Base-by-base conservation (phyloP, 2,797 vertebrate species). In the Oreortyx pictus region DNA sequence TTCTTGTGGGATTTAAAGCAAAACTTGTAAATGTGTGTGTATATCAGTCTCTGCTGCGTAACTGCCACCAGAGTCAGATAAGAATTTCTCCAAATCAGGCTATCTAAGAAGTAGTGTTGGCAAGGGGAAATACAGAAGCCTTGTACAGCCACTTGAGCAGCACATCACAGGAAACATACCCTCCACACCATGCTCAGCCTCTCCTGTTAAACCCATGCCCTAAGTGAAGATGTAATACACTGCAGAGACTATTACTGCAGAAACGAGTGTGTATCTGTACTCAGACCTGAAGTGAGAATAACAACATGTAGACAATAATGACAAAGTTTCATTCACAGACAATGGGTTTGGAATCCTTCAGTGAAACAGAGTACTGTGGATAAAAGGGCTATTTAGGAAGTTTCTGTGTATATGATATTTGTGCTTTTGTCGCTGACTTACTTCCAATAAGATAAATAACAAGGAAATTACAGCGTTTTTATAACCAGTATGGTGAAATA, bases 301-400 rank as follows among this genome's bases (percentile, higher is more conserved):
- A 64, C 41, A 75, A 78, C 76, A 29, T 8, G n/a, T 18, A 64
- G 47, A 60, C 64, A 62, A 41, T 72, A 87, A 82, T 5, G 5
- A 71, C 25, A 43, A 31, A 86, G 62, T 70, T 94, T 86, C 87
- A 73, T 62, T 89, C 77, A 77, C 59, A 72, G 43, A 93, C 82
- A 94, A 86, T 91, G n/a, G 37, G 9, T 83, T 86, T 80, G 76
- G 66, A 90, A 47, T 15, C 68, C 56, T 90, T 88, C 77, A 62
- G 9, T 86, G 49, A 68, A 92, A 70, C 31, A 47, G 60, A 86
- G 37, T 24, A 17, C 71, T 47, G 56, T 46, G 90, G 93, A 90
- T 93, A 81, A 94, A 96, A 94, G 74, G 29, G 24, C n/a, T 56
- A 74, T 94, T 92, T 87, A 95, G 96, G 96, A 97, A 96, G 92